Evolutionary conservation across 2,113 vertebrate genomes (phyloP), one percentile per base, ranked within the genome.

Genomic region (Phalacrocorax brasilianus): DNA sequence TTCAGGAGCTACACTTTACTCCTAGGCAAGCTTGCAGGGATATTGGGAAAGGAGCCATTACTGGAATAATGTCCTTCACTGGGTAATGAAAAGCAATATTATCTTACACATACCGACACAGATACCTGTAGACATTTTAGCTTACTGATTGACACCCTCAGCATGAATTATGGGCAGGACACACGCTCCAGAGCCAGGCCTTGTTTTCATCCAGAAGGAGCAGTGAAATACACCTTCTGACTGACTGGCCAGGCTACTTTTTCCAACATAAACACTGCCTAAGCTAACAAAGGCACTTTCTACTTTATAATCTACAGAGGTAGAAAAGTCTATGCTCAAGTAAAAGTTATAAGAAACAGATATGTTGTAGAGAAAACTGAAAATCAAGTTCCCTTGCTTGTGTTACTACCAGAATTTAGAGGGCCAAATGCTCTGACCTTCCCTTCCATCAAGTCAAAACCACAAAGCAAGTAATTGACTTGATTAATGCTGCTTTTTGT

Each of bases 401-500:
- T 45, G n/a, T 73, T 70, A 42, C 42, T 35, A 73, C 17, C 63
- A 80, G 42, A 88, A 82, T 30, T 42, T 45, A 35, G 38, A 85
- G 58, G n/a, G 33, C 28, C 61, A 95, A 94, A 50, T 35, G 63
- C 49, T 93, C 49, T 33, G 59, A 42, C 59, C 67, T 74, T 84
- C 50, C 44, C 13, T 56, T 44, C 4, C 4, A 1, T 26, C 28
- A 84, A 83, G 14, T 45, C 32, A 80, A 84, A 86, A 58, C 1
- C 6, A 0, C 75, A 83, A 79, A 93, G 22, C 27, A 24, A 63
- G 59, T 66, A 73, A 83, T 63, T 63, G 42, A 44, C 55, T 90
- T 88, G 74, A 94, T 91, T 88, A 89, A 90, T 85, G 50, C 6
- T 76, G 62, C 30, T 52, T 95, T 94, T 83, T 76, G 93, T 72